phyloP scores from a whole-genome alignment of 2,113 vertebrate species.

The Brevimyrus niger region DNA sequence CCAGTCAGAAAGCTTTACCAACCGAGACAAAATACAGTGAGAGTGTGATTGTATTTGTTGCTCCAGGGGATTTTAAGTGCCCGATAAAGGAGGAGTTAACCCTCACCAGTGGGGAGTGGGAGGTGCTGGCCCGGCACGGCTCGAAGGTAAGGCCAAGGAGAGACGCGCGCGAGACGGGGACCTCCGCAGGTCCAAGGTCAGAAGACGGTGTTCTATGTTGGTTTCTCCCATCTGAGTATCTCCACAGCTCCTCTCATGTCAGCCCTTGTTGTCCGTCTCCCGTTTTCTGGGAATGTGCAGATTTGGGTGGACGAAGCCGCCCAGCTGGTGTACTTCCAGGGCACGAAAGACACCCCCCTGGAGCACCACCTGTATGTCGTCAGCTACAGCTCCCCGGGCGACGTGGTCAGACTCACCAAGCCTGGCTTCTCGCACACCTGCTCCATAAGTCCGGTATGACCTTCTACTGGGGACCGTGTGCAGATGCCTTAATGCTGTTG shows the following conservation, averaged over 20 bases:
- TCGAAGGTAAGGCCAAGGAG: constrained; percentile 72
- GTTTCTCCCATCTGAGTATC: background rate
- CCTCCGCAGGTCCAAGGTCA: background rate
- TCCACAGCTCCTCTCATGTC: background rate
- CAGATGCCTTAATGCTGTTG: background rate
- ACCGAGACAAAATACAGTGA: background rate
- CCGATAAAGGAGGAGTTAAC: constrained; percentile 80
- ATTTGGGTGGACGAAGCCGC: constrained; percentile 94
- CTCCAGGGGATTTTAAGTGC: constrained; percentile 83
- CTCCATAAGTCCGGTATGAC: constrained; percentile 14
- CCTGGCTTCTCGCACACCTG: constrained; percentile 92
- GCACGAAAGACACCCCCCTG: constrained; percentile 85
- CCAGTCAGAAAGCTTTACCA: background rate
- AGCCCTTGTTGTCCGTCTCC: background rate
- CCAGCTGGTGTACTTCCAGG: constrained; percentile 89
- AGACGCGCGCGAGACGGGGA: background rate
- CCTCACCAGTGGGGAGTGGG: constrained; percentile 89
- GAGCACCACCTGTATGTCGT: constrained; percentile 93
- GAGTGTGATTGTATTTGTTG: too few species aligned
- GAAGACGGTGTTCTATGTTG: background rate
- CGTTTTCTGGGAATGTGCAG: constrained; percentile 46
- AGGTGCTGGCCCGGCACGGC: constrained; percentile 84
- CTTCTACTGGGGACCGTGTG: background rate
- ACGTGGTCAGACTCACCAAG: constrained; percentile 82
- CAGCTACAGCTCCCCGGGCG: constrained; percentile 76